Evolutionary conservation across 2,888 invertebrate species (phyloP), one percentile per base, ranked within the genome.

Genomic region (Magallana nippona): DNA sequence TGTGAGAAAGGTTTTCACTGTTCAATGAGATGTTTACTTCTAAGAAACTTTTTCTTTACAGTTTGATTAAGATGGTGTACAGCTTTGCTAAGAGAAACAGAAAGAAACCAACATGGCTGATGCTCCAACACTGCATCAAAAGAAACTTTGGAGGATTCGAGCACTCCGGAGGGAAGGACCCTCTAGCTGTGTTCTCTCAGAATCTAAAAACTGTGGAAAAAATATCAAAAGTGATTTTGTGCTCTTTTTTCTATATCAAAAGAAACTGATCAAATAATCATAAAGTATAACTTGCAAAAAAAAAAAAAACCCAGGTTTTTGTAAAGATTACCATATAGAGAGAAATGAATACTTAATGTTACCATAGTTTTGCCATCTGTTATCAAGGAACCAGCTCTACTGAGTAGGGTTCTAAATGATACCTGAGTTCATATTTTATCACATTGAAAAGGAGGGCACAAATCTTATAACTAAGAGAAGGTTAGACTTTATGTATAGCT

Each of bases 81-180:
- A 87, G 87, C 60, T 91, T 91, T 89, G 89, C 86, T 11, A 77
- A 84, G 17, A 83, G 83, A 17, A 80, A 82, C n/a, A 78, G 44
- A 44, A 44, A 55, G 15, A 82, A 56, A n/a, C 89, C 90, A 22
- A 88, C 88, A 1, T 88, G 88, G 87, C 79, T 86, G 71, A 86
- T 90, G 79, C 77, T 92, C 57, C 82, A 88, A 77, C 90, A 91
- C 83, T 85, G 89, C 78, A 90, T 92, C 27, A 82, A 82, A 44
- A 87, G 92, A 32, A 92, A 92, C 88, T 92, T 92, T 87, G 92
- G 92, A n/a, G 92, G 92, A 57, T 84, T 92, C 15, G 83, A 89
- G 77, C 44, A 44, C 8, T 44, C 44, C 8, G 44, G 44, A 44
- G 80, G 57, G 13, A 22, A 57, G 0, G 79, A 83, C 58, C 91